These are phyloP conservation scores for Anastrepha obliqua DNA, from an alignment of 1,140 invertebrate genomes.

Conservation along the genomic window DNA sequence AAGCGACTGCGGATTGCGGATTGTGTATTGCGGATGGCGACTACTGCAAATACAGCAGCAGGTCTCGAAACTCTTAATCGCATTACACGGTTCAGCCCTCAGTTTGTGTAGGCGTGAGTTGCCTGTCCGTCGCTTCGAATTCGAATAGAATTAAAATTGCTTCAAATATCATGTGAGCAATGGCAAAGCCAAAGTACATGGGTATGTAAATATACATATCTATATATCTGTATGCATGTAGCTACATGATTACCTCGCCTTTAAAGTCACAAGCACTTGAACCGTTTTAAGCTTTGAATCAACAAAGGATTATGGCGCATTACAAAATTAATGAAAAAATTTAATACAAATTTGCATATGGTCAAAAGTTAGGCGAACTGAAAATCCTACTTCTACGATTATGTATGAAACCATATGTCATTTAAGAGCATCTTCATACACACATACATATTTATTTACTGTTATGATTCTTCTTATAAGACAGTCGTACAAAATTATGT, in stretches of 20 bases:
- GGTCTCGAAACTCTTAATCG: slow-evolving; percentile 52
- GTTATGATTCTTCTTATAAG: too few relatives aligned
- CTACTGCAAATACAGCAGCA: slow-evolving; percentile 37
- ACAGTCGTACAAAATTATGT: too few relatives aligned
- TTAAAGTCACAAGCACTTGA: background rate
- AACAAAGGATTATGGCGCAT: slow-evolving; percentile 9
- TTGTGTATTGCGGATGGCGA: slow-evolving; percentile 27
- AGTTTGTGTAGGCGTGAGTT: background rate
- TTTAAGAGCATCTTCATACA: background rate
- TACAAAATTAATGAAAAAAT: slow-evolving; percentile 43
- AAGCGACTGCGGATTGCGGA: slow-evolving; percentile 7
- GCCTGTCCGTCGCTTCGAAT: background rate
- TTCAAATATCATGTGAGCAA: background rate
- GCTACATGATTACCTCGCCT: too few relatives aligned
- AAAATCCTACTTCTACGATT: background rate
- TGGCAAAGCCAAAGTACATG: background rate
- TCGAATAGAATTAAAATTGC: slow-evolving; percentile 39
- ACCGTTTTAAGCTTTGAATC: background rate
- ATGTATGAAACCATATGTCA: background rate
- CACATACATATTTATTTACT: background rate
- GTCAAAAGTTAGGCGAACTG: slow-evolving; percentile 12
- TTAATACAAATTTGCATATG: slow-evolving; percentile 18
- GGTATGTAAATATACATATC: background rate
- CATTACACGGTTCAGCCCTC: slow-evolving; percentile 52
- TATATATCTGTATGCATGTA: background rate